These are phyloP conservation scores for Caenorhabditis panamensis DNA, from an alignment of 2,888 invertebrate species.

Conservation along the genomic window DNA sequence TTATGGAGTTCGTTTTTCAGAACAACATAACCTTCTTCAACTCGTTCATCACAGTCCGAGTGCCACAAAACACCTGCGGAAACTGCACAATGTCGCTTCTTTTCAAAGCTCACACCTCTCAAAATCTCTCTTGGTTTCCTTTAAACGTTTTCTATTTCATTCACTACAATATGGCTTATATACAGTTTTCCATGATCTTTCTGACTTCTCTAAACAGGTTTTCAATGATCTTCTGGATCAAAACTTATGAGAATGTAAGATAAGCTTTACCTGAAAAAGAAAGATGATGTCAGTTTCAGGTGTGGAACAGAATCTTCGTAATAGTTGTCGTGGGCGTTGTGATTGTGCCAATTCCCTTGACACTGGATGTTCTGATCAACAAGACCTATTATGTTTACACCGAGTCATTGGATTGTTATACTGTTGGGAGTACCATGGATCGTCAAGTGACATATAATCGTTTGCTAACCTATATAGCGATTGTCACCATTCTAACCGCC, in stretches of 20 bases:
- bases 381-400: constrained; percentile 37
- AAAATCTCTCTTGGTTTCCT: constrained; percentile 45
- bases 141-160: constrained; percentile 50
- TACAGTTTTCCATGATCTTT: constrained; percentile 51
- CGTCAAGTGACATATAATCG: constrained; percentile 22
- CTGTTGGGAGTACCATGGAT: constrained; percentile 16
- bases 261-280: no score
- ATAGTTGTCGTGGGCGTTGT: not conserved
- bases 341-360: constrained; percentile 30
- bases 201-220: constrained; percentile 45
- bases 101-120: constrained; percentile 28
- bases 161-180: constrained; percentile 52
- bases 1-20: constrained; percentile 7
- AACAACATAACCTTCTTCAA: constrained; percentile 53
- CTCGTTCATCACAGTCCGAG: constrained; percentile 53
- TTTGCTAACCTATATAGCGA: constrained; percentile 12
- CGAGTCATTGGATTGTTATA: constrained; percentile 41
- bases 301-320: constrained; percentile 26
- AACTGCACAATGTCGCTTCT: constrained; percentile 40
- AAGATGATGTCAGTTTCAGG: constrained; percentile 10
- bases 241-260: constrained; percentile 33
- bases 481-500: constrained; percentile 20
- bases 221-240: constrained; percentile 43
- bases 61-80: constrained; percentile 53
- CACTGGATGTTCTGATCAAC: constrained; percentile 12